A percentile compares a stretch with the other conserved stretches of the same genome.
These are phyloP conservation scores for Hemiprocne comata DNA, from an alignment of 2,113 vertebrate genomes.

Conservation along the genomic window DNA sequence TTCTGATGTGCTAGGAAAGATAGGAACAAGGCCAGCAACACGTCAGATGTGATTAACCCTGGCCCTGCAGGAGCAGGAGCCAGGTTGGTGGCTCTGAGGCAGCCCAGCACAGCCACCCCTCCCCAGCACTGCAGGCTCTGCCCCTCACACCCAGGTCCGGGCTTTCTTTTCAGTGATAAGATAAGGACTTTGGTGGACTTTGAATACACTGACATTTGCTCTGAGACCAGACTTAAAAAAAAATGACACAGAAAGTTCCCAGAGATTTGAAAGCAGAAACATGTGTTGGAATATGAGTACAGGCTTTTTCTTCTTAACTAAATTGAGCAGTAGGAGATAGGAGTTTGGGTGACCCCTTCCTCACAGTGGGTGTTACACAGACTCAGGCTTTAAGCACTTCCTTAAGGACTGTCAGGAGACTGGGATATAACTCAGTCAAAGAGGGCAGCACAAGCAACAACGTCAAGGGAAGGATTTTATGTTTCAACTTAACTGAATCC, in stretches of 20 bases:
- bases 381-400: constrained; percentile 42
- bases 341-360: constrained; percentile 26
- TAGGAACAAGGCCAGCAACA: background rate
- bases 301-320: background rate
- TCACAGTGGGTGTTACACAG: constrained; percentile 4
- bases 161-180: background rate
- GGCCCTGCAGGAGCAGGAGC: background rate
- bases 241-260: background rate
- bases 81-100: background rate
- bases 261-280: constrained; percentile 61
- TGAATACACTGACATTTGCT: constrained; percentile 12
- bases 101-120: background rate
- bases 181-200: background rate
- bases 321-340: constrained; percentile 21
- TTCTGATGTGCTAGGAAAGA: accelerated
- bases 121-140: background rate
- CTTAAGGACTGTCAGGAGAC: constrained; percentile 45
- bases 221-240: background rate
- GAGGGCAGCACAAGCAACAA: constrained; percentile 24
- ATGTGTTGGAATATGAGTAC: constrained; percentile 43
- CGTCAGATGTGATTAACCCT: background rate
- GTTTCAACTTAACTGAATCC: constrained; percentile 57
- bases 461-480: constrained; percentile 48
- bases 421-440: constrained; percentile 8
- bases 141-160: background rate